Evolutionary conservation across 37 sponge, comb jelly and placozoan genomes (phyloP), one percentile per base, ranked within the genome.

Genomic region (Aplysina aerophoba): DNA sequence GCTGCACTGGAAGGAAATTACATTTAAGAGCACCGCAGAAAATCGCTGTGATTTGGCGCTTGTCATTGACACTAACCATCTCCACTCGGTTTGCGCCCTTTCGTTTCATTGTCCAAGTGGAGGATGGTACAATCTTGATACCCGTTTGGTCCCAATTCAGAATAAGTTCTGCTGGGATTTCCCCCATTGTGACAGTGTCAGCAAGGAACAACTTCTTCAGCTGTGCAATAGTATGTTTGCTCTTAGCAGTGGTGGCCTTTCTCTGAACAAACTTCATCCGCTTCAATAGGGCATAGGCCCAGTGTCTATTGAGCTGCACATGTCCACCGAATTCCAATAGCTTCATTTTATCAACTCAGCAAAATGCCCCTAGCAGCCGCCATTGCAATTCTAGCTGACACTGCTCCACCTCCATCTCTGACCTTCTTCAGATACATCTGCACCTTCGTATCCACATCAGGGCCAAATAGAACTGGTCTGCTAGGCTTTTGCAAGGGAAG

Each of bases 181-280:
- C 81, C 59, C 5, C 81, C 81, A 81, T 81, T 40, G 1, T 24
- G 25, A 83, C 68, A 6, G 40, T 34, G 1, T 85, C 85, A 13
- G 22, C 25, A 22, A 85, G 58, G 56, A 85, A 85, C 3, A 14
- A 14, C 19, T 72, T 0, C 74, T 72, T 85, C 36, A 33, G 35
- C 6, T 3, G 3, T 33, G 36, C 4, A 71, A 71, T 28, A 2
- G 80, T 37, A 11, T 79, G 55, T 56, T 83, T 90, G 58, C 89
- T 72, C 36, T 73, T 81, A 20, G 87, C 56, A 21, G 85, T 89
- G 30, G 87, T 81, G 38, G 77, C 83, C 59, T 86, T 82, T 60
- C 86, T 71, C 58, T 81, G 72, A 5, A 86, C 90, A 81, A 86
- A 90, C 11, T 86, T 81, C 90, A 89, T 85, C 11, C 87, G 64